Conservation (phyloP, 2,797 vertebrate genomes). For the Gorsachius magnificus region DNA sequence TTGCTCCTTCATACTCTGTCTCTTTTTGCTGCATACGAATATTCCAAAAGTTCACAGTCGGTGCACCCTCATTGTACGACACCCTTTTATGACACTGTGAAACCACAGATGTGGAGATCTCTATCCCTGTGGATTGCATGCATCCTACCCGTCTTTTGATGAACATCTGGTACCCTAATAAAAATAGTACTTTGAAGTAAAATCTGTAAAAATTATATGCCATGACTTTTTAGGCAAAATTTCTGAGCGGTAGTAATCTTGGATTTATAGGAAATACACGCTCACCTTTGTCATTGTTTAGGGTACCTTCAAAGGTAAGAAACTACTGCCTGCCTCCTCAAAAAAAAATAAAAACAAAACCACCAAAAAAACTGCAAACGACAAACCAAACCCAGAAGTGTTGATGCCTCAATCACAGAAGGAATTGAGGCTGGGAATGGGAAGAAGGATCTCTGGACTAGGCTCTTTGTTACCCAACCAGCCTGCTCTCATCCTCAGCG, state of each 20-base stretch:
- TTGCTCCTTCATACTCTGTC: neutral
- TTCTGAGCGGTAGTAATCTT: neutral
- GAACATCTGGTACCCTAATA: neutral
- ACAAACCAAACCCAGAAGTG: too few relatives aligned
- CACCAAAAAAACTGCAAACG: too few relatives aligned
- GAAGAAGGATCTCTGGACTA: too few relatives aligned
- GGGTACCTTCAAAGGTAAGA: neutral
- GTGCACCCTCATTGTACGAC: neutral
- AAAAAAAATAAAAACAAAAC: neutral
- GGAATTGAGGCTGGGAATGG: fast-evolving
- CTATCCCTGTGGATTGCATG: neutral
- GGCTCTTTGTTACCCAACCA: neutral
- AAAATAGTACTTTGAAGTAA: neutral
- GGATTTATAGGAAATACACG: fast-evolving
- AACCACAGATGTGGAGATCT: neutral
- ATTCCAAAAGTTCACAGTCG: neutral
- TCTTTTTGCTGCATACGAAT: neutral
- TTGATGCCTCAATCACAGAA: neutral
- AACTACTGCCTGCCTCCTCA: neutral
- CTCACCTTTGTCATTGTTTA: neutral
- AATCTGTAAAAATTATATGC: neutral
- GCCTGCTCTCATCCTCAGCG: neutral
- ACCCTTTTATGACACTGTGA: neutral
- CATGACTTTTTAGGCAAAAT: neutral
- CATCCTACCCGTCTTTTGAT: neutral